Evolutionary conservation across 2,797 vertebrate genomes (phyloP), one percentile per base, ranked within the genome.

Genomic region (Cyclopterus lumpus): DNA sequence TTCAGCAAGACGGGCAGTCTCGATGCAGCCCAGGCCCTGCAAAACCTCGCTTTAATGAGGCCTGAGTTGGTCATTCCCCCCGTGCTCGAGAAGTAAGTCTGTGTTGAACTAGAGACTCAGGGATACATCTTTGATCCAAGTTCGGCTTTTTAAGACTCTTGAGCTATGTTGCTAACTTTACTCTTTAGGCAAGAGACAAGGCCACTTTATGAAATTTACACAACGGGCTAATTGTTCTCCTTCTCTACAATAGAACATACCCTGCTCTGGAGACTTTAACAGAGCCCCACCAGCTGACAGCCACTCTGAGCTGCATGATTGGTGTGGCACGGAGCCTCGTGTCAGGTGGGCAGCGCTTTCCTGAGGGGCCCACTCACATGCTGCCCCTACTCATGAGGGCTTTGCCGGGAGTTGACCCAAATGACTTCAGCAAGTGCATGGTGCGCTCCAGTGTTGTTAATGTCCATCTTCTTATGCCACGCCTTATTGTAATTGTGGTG

Each of bases 341-440:
- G 32, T 96, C 97, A 2, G 97, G 97, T 53, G 96, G 96, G 1
- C 94, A 80, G 71, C 96, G 94, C 91, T 99, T 96, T 90, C 97
- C 97, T 55, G 97, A 99, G 94, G 98, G 98, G 30, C 98, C 97
- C 69, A 97, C 97, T 62, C 98, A 99, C 90, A 97, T 99, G 96
- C 94, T 99, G 80, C 98, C 98, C 90, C 95, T 99, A 9, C 94
- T 99, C 87, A 97, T 99, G 97, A 96, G 97, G 93, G 97, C 98
- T 0, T 90, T 99, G 86, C 98, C 98, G 22, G 98, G 98, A 11
- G 97, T 99, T 67, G 98, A 99, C 93, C 98, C 98, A 59, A 99
- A 99, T 78, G 98, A 99, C 93, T 99, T 99, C 89, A 99, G 97
- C 95, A 99, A 99, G 89, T 99, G 98, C 93, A 99, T 99, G 98